These are phyloP conservation scores for Verasper variegatus DNA, from an alignment of 2,113 vertebrate species.

Conservation along the genomic window DNA sequence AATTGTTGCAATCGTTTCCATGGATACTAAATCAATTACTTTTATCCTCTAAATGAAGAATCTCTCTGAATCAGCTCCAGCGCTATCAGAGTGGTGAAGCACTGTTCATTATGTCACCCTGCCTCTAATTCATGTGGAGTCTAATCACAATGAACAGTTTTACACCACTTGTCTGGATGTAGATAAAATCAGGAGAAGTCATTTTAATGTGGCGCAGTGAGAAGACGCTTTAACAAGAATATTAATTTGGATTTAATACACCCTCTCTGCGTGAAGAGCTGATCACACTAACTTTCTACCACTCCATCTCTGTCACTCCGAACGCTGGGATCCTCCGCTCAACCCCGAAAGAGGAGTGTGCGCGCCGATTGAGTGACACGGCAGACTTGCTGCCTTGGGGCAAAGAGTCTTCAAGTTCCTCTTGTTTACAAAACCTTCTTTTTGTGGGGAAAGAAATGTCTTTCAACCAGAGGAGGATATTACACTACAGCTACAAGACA, in stretches of 20 bases:
- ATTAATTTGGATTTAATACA: constrained; percentile 15
- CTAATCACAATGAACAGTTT: constrained; percentile 45
- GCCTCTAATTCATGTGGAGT: constrained; percentile 34
- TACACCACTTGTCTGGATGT: constrained; percentile 21
- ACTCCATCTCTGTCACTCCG: constrained; percentile 20
- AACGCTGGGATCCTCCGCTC: constrained; percentile 16
- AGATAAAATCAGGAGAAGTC: constrained; percentile 33
- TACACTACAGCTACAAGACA: constrained; percentile 31
- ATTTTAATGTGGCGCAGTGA: constrained; percentile 20
- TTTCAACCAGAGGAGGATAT: constrained; percentile 34
- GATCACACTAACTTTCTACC: constrained; percentile 10
- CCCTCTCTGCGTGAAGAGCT: constrained; percentile 3
- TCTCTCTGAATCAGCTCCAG: constrained; percentile 13
- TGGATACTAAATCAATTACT: constrained; percentile 12
- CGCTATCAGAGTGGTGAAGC: background rate
- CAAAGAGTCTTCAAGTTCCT: constrained; percentile 40
- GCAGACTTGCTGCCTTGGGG: constrained; percentile 33
- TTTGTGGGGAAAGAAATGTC: constrained; percentile 29
- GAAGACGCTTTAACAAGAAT: constrained; percentile 17
- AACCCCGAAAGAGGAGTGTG: constrained; percentile 19
- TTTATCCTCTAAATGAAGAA: constrained; percentile 8
- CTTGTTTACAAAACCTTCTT: constrained; percentile 48
- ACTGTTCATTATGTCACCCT: constrained; percentile 7
- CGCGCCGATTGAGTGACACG: constrained; percentile 10
- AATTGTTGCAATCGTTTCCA: background rate